These are phyloP conservation scores for Malacosoma neustria DNA, from an alignment of 2,888 invertebrate species.

Conservation along the genomic window DNA sequence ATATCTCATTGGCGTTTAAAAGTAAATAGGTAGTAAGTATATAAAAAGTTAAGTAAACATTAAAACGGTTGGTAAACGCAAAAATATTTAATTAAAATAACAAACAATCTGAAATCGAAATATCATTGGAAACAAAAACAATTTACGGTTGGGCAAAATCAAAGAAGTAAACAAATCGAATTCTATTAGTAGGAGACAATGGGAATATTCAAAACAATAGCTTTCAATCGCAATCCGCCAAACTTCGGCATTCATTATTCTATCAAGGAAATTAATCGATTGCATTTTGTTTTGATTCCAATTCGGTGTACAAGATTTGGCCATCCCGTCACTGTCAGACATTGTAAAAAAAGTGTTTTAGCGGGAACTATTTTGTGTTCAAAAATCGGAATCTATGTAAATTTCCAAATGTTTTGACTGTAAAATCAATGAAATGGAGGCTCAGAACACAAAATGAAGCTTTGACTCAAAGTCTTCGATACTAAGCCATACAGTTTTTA, in stretches of 20 bases:
- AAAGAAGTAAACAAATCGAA: slow-evolving; percentile 1
- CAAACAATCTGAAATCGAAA: not conserved
- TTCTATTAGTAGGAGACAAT: slow-evolving; percentile 1
- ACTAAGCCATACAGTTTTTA: no score
- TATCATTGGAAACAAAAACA: not conserved
- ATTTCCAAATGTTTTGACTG: no score
- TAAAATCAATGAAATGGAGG: no score
- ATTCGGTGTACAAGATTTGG: not conserved
- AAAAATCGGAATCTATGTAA: slow-evolving; percentile 11
- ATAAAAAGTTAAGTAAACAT: no score
- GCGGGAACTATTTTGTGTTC: not conserved
- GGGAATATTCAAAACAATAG: slow-evolving; percentile 1
- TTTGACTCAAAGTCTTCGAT: no score
- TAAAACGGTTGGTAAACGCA: no score
- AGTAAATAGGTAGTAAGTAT: no score
- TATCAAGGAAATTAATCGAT: slow-evolving; percentile 1
- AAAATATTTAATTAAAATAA: not conserved
- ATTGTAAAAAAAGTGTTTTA: not conserved
- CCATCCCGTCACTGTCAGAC: slow-evolving; percentile 1
- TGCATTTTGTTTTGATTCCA: not conserved
- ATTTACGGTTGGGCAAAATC: slow-evolving; percentile 1
- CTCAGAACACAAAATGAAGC: no score
- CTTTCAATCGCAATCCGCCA: slow-evolving; percentile 1
- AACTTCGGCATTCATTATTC: not conserved
- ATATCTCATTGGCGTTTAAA: no score